These are phyloP conservation scores for Gopherus flavomarginatus DNA, from an alignment of 2,113 vertebrate genomes.

Conservation along the genomic window DNA sequence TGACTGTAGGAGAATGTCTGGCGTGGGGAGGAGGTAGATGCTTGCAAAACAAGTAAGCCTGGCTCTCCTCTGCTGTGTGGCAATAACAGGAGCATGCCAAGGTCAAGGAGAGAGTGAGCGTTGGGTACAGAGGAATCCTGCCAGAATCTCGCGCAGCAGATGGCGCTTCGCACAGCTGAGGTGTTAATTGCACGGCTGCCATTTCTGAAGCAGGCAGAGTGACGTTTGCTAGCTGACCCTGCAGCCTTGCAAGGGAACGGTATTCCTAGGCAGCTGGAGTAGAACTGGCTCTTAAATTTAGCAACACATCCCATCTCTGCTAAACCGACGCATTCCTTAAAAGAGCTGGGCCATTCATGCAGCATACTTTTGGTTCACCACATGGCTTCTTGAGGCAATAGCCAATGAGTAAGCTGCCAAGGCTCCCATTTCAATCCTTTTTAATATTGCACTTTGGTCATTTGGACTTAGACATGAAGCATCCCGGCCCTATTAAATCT, in stretches of 20 bases:
- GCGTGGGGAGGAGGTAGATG: neutral
- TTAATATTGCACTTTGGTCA: slow-evolving; percentile 34
- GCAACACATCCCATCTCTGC: neutral
- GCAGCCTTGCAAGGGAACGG: neutral
- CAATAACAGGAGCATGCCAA: neutral
- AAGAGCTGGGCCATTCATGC: slow-evolving; percentile 43
- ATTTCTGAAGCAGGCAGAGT: neutral
- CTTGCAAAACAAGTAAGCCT: neutral
- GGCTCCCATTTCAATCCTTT: slow-evolving; percentile 60
- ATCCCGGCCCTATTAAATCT: slow-evolving; percentile 25
- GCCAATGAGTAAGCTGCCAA: slow-evolving; percentile 43
- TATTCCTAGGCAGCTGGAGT: neutral
- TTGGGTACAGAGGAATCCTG: rapidly evolving
- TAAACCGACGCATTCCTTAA: slow-evolving; percentile 54
- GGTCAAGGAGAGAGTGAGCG: rapidly evolving
- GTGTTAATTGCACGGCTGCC: neutral
- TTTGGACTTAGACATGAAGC: slow-evolving; percentile 44
- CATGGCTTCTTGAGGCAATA: slow-evolving; percentile 53
- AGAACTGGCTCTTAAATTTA: slow-evolving; percentile 32
- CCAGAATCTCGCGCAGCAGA: rapidly evolving
- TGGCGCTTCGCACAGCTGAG: neutral
- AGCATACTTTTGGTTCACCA: slow-evolving; percentile 69
- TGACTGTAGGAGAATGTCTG: neutral
- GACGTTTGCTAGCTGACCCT: neutral
- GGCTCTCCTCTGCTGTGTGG: neutral